A percentile compares a stretch with the other conserved stretches of the same genome.
Evolutionary conservation across 2,113 vertebrate species (phyloP).

Genomic region (Oreocharis arfaki): DNA sequence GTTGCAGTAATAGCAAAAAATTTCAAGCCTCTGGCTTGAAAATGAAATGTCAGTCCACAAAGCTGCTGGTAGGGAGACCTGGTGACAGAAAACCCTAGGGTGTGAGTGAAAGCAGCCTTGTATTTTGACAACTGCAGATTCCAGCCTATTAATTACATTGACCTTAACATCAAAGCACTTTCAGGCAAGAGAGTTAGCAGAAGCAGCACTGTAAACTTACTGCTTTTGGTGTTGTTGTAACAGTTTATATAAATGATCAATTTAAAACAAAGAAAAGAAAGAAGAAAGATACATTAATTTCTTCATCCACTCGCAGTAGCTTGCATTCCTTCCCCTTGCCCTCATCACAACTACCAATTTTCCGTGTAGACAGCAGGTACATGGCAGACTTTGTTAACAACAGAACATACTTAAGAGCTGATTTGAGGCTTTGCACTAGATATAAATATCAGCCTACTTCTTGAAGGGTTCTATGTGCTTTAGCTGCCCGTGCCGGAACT

Average conservation of each 20-base stretch:
- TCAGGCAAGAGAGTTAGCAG: neutral
- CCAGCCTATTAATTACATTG: conserved; percentile 24
- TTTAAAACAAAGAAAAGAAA: neutral
- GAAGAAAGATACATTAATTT: neutral
- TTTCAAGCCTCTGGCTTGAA: neutral
- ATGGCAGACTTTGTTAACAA: neutral
- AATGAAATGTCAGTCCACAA: conserved; percentile 24
- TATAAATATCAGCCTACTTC: neutral
- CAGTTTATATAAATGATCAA: neutral
- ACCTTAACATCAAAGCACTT: conserved; percentile 16
- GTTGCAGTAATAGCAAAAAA: conserved; percentile 24
- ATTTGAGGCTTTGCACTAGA: neutral
- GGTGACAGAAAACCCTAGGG: conserved; percentile 21
- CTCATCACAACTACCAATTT: neutral
- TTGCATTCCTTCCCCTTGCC: neutral
- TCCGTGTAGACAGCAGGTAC: neutral
- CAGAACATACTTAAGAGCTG: neutral
- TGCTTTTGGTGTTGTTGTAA: neutral
- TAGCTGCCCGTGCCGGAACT: neutral
- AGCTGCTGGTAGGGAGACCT: neutral
- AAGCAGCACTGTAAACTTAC: neutral
- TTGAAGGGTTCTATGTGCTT: neutral
- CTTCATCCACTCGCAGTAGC: neutral
- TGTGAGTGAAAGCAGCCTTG: conserved; percentile 22
- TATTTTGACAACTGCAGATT: neutral